Conservation (phyloP, 2,797 vertebrate species). For the Lagocephalus sceleratus region DNA sequence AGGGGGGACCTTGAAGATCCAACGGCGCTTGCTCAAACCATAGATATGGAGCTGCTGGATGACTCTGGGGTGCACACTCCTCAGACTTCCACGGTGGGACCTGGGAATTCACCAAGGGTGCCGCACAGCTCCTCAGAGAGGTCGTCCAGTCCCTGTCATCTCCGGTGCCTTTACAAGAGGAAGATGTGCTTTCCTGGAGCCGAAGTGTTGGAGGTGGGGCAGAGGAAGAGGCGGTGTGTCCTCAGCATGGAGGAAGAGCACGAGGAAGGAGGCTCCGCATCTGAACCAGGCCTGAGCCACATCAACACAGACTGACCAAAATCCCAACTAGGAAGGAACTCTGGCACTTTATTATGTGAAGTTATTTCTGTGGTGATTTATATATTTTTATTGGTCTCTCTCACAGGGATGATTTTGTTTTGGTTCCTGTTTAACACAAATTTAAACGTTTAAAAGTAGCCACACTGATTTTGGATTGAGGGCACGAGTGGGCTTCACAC, state of each 20-base stretch:
- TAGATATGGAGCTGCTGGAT: slow-evolving; percentile 29
- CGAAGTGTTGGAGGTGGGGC: slow-evolving; percentile 56
- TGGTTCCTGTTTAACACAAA: too few species aligned
- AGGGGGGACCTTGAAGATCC: slow-evolving; percentile 22
- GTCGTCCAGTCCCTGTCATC: slow-evolving; percentile 23
- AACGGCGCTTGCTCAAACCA: slow-evolving; percentile 10
- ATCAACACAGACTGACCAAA: neutral
- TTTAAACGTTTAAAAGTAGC: too few species aligned
- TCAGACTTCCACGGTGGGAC: slow-evolving; percentile 2
- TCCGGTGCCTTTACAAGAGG: slow-evolving; percentile 70
- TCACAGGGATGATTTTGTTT: too few species aligned
- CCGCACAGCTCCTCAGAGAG: slow-evolving; percentile 23
- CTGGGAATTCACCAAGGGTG: slow-evolving; percentile 1
- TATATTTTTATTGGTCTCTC: neutral
- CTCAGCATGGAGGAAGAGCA: slow-evolving; percentile 40
- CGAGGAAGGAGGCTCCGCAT: slow-evolving; percentile 17
- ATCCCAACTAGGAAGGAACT: too few species aligned
- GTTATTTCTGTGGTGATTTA: neutral
- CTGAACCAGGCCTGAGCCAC: slow-evolving; percentile 25
- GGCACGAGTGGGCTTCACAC: too few species aligned
- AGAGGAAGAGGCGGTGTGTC: slow-evolving; percentile 73
- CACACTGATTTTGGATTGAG: too few species aligned
- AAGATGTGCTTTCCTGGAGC: slow-evolving; percentile 69
- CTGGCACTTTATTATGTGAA: too few species aligned
- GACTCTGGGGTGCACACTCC: slow-evolving; percentile 32